Base-by-base conservation (phyloP, 2,113 vertebrate genomes). In the Camelus dromedarius region DNA sequence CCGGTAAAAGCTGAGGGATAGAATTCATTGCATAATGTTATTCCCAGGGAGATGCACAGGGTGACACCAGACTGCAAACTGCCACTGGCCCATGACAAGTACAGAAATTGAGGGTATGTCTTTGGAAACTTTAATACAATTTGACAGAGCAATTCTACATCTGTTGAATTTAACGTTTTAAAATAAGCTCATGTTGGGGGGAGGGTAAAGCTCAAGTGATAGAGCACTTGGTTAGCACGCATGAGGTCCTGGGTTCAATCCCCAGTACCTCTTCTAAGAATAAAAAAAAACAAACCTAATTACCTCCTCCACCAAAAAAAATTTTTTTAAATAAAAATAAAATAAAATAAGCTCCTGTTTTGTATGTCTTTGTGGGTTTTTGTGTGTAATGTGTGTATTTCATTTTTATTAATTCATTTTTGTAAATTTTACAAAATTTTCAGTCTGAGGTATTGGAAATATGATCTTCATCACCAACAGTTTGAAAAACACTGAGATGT, bases 11-110 rank as follows among this genome's bases (percentile, higher is more conserved):
- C 38, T 46, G 5, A 76, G 42, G 26, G 18, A 52, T 24, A 15
- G 28, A 13, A 85, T 0, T 46, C 3, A 28, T 13, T 62, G 1
- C 3, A 24, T 6, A 11, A 5, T 24, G 20, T 22, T 28, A 8
- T 10, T 56, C 48, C 38, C 56, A 24, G 32, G 50, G 7, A 20
- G 46, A 24, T 9, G 8, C 67, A 42, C 8, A 82, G 13, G 6
- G 56, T 60, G 18, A 58, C 30, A 48, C 2, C 19, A 75, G 24
- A 4, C 22, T 73, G 1, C 4, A 77, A 72, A 92, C 10, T 18
- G 4, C 60, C n/a, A 58, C 50, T 54, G 11, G 16, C 22, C 46
- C n/a, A 38, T 26, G 26, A 62, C 38, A 52, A n/a, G 15, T 16
- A 72, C 8, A n/a, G 30, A 94, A 77, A 11, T 7, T 56, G 16